These are phyloP conservation scores for Paracyclopina nana DNA, from an alignment of 1,140 invertebrate species.

Conservation along the genomic window DNA sequence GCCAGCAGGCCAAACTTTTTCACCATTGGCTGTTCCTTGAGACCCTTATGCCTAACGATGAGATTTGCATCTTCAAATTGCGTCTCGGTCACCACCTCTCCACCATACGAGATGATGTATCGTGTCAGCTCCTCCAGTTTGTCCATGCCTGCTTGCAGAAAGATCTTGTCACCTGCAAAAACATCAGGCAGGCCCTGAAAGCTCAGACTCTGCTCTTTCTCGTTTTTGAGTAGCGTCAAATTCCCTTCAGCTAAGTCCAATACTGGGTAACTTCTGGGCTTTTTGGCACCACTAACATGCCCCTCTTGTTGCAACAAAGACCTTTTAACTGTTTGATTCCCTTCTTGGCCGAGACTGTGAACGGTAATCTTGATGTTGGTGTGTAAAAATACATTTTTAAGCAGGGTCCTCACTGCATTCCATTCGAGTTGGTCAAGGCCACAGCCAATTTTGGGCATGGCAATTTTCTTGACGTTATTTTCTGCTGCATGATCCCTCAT, in stretches of 20 bases:
- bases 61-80: slow-evolving; percentile 9
- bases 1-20: too few relatives aligned
- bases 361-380: slow-evolving; percentile 30
- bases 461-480: slow-evolving; percentile 30
- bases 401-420: slow-evolving; percentile 30
- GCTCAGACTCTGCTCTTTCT: not conserved
- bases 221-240: not conserved
- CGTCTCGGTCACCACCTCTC: slow-evolving; percentile 5
- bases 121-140: slow-evolving; percentile 1
- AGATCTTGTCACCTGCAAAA: not conserved
- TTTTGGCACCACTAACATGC: not conserved
- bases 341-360: slow-evolving; percentile 26
- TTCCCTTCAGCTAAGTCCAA: not conserved
- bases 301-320: not conserved
- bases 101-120: slow-evolving; percentile 15
- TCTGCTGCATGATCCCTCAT: slow-evolving; percentile 24
- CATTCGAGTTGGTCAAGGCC: slow-evolving; percentile 40
- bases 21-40: not conserved
- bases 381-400: slow-evolving; percentile 32
- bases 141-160: not conserved
- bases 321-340: not conserved
- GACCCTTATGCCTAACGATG: not conserved
- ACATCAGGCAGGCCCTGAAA: not conserved
- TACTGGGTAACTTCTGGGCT: not conserved
- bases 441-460: slow-evolving; percentile 41